Conservation (phyloP, 2,113 vertebrate genomes). For the Sula dactylatra region DNA sequence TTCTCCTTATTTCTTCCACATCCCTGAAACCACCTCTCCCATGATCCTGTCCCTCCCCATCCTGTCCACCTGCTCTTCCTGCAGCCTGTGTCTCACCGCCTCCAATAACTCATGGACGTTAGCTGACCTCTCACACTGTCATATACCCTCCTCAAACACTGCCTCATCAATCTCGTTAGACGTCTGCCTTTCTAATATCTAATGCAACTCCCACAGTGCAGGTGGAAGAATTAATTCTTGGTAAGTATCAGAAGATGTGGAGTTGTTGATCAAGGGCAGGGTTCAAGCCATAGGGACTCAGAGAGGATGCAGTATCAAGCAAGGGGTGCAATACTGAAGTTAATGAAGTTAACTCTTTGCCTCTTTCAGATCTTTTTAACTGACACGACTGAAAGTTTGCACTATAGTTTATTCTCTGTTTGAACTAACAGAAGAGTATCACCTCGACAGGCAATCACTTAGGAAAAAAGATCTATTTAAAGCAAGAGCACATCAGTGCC, state of each 20-base stretch:
- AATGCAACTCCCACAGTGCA: background rate
- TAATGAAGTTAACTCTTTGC: background rate
- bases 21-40: background rate
- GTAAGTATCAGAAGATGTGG: background rate
- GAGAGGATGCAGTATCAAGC: background rate
- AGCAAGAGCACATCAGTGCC: background rate
- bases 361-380: background rate
- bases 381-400: background rate
- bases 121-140: background rate
- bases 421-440: background rate
- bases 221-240: background rate
- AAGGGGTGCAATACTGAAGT: background rate
- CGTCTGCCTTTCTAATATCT: background rate
- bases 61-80: background rate
- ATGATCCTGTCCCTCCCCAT: accelerated
- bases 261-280: background rate
- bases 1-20: background rate
- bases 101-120: background rate
- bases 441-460: background rate
- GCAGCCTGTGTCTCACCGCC: background rate
- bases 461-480: background rate
- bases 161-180: background rate
- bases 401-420: background rate
- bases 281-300: background rate
- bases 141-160: background rate